Conservation (phyloP, 2,113 vertebrate genomes). For the Pandion haliaetus region DNA sequence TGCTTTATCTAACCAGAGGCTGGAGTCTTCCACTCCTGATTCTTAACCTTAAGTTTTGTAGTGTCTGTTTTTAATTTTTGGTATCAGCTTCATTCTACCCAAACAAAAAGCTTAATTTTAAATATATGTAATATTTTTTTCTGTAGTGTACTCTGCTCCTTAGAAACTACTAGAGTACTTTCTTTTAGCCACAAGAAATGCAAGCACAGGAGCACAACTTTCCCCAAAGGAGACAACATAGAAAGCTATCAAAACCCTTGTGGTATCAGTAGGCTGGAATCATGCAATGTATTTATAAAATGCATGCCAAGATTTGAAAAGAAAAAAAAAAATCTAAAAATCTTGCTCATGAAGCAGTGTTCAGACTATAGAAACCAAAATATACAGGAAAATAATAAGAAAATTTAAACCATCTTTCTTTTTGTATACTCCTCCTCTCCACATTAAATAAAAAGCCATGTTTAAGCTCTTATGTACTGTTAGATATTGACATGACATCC, state of each 20-base stretch:
- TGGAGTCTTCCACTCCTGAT: neutral
- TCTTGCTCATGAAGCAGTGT: neutral
- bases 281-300: neutral
- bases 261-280: neutral
- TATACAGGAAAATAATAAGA: neutral
- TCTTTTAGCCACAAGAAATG: neutral
- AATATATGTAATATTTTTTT: neutral
- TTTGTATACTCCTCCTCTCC: neutral
- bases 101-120: neutral
- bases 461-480: neutral
- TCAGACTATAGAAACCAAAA: neutral
- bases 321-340: neutral
- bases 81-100: neutral
- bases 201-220: neutral
- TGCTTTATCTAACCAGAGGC: neutral
- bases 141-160: neutral
- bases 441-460: neutral
- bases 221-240: neutral
- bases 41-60: neutral
- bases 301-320: neutral
- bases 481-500: neutral
- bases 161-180: neutral
- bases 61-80: neutral
- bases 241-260: neutral
- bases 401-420: neutral